Evolutionary conservation across 2,113 vertebrate species (phyloP).

Genomic region (Neopipo cinnamomea): DNA sequence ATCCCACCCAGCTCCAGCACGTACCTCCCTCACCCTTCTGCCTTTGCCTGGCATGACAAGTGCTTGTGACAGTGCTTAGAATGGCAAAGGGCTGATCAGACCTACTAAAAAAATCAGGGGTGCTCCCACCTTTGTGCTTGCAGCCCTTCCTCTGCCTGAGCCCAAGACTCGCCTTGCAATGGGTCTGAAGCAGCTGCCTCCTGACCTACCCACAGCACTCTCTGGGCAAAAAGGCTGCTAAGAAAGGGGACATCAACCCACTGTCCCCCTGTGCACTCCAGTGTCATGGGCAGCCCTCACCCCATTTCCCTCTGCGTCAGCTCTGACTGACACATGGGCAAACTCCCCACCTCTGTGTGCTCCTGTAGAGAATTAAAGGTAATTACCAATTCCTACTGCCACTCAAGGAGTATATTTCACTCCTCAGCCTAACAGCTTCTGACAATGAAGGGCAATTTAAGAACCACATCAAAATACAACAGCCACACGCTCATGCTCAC

Average conservation of each 20-base stretch:
- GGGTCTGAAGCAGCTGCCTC: not conserved
- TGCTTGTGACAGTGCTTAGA: not conserved
- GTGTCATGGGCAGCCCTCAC: rapidly evolving
- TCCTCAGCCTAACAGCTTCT: constrained; percentile 48
- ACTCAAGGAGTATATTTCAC: not conserved
- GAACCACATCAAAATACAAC: not conserved
- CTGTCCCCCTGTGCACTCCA: rapidly evolving
- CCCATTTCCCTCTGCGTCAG: rapidly evolving
- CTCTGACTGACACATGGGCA: rapidly evolving
- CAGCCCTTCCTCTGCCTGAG: not conserved
- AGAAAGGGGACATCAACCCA: not conserved
- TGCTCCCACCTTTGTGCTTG: not conserved
- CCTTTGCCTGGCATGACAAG: not conserved
- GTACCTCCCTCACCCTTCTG: not conserved
- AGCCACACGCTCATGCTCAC: not conserved
- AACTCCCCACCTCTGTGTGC: not conserved
- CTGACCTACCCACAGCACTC: rapidly evolving
- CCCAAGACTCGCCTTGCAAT: not conserved
- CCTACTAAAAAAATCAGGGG: not conserved
- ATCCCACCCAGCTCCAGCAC: not conserved
- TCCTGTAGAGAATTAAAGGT: constrained; percentile 27
- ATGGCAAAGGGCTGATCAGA: not conserved
- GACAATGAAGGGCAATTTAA: constrained; percentile 45
- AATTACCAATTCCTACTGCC: not conserved
- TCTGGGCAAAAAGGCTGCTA: too few relatives aligned